Evolutionary conservation across 1,140 invertebrate genomes (phyloP).

Genomic region (Brachionus calyciflorus): DNA sequence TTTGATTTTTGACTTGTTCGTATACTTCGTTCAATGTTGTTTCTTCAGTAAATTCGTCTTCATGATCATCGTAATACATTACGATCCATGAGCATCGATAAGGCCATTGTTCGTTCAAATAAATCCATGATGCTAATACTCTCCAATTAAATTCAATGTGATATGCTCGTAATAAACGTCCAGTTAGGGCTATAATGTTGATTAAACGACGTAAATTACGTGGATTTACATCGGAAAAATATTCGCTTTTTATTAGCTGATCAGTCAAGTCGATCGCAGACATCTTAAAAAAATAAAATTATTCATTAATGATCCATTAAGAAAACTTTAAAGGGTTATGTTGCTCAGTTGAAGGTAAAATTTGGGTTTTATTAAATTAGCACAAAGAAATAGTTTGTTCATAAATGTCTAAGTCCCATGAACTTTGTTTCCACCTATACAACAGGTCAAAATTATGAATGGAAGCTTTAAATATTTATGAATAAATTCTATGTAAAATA

Average conservation of each 20-base stretch:
- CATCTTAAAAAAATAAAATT: conserved; percentile 43
- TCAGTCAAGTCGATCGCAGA: conserved; percentile 56
- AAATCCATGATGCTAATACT: conserved; percentile 91
- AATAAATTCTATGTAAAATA: too few relatives aligned
- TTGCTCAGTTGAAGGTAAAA: too few relatives aligned
- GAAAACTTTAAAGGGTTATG: too few relatives aligned
- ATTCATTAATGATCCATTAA: neutral
- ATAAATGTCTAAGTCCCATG: too few relatives aligned
- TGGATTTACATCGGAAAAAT: conserved; percentile 81
- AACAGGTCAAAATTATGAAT: too few relatives aligned
- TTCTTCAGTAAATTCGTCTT: conserved; percentile 79
- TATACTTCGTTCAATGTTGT: conserved; percentile 70
- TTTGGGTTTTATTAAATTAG: too few relatives aligned
- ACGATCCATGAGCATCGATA: conserved; percentile 95
- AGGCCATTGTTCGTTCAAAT: conserved; percentile 97
- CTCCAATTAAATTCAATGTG: conserved; percentile 99
- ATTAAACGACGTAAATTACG: conserved; percentile 89
- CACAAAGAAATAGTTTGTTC: too few relatives aligned
- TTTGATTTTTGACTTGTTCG: conserved; percentile 65
- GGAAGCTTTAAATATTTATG: too few relatives aligned
- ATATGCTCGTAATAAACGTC: conserved; percentile 90
- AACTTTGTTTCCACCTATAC: too few relatives aligned
- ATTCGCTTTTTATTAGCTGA: conserved; percentile 57
- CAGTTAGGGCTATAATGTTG: conserved; percentile 94
- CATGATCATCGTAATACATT: conserved; percentile 82